Base-by-base conservation (phyloP, 2,113 vertebrate genomes). In the Heliornis fulica region DNA sequence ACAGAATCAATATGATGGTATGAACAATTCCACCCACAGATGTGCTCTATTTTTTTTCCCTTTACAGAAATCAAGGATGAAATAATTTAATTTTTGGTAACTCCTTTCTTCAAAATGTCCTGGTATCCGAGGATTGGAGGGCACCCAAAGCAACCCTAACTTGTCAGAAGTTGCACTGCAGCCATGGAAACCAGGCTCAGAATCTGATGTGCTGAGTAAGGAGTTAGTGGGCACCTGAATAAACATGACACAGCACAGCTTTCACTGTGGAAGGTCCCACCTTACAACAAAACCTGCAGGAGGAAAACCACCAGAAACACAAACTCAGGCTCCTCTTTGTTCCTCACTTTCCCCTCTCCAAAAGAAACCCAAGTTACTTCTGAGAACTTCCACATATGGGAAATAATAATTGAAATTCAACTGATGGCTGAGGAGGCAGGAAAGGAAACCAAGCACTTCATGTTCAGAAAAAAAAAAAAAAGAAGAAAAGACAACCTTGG, bases 1-100 rank as follows among this genome's bases (percentile, higher is more conserved):
- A 36, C 34, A 40, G 7, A 43, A 80, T 31, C 1, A 0, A 68
- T 51, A 21, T 0, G 9, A 60, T 3, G 7, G 26, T 1, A 29
- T 4, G 5, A 16, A 22, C 2, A 11, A 75, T n/a, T 36, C 22
- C 14, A 60, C 14, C 21, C 11, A 14, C 2, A 28, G 50, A 51
- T 8, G 1, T 11, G 32, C 12, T n/a, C n/a, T n/a, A n/a, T n/a
- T 21, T 13, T 6, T 25, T 34, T 51, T 3, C 53, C 8, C 2
- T 51, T 14, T 31, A 53, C 0, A 1, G 66, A 89, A 84, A 13
- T 0, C 20, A 51, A 70, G 31, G 16, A 36, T 43, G 8, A 72
- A 70, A 41, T 57, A 19, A 80, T 56, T 76, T 23, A 2, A 26
- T 43, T 76, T 94, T 48, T 68, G 66, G 0, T 10, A 59, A 60